Evolutionary conservation across 2,797 vertebrate species (phyloP), one percentile per base, ranked within the genome.

Genomic region (Phylloscopus collybita): DNA sequence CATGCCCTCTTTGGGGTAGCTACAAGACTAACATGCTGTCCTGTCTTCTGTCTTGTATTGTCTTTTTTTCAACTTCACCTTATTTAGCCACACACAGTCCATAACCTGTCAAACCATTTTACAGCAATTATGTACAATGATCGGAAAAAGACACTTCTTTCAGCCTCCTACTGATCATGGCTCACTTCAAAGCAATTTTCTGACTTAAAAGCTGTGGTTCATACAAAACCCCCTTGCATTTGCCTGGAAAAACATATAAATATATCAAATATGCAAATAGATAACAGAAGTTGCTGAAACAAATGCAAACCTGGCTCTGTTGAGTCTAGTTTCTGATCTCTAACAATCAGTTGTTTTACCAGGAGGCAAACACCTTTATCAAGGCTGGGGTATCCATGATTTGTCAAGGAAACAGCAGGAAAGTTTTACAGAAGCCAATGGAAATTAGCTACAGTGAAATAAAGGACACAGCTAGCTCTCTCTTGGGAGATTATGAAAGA

Each of bases 151-250:
- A 86, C 17, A 66, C 4, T 18, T 76, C 32, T 80, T 93, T 87
- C 49, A 79, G 59, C 16, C 40, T 88, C 47, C 44, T 34, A 45
- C 38, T 88, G 87, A 75, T 69, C 27, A 42, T 13, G 47, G 50
- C 51, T 93, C 73, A 72, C 20, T 69, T 93, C 51, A 91, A 83
- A 93, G 34, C 6, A 65, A 38, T 80, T 78, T 95, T 92, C 19
- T 75, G 40, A 59, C 50, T 89, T 89, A 67, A 4, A 62, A 64
- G 21, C 34, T 71, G 15, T 60, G 29, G 27, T 32, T 95, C 49
- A 83, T 25, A 42, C 5, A 88, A 92, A 93, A 67, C 2, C 11
- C 16, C 29, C 25, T 66, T 71, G 38, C 50, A 50, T 75, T 74
- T 88, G 38, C 42, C 50, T 74, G 22, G 45, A 69, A 79, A 86